A percentile compares a stretch with the other conserved stretches of the same genome.
Conservation (phyloP, 2,113 vertebrate species). For the Oncorhynchus keta region DNA sequence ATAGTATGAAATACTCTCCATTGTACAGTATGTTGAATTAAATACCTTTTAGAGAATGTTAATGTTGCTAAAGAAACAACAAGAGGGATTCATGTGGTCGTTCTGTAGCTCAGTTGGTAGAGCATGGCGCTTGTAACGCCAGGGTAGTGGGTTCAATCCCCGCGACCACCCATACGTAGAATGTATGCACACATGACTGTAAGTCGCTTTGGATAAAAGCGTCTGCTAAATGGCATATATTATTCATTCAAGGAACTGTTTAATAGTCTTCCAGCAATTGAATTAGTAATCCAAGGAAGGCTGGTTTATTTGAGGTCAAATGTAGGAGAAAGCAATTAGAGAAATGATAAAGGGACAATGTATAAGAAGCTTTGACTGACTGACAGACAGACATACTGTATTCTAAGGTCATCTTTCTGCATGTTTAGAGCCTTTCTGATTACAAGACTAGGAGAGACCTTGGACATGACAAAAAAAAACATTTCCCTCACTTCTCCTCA, state of each 20-base stretch:
- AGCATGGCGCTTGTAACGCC: too few relatives aligned
- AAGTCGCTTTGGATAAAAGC: too few relatives aligned
- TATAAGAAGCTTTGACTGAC: neutral
- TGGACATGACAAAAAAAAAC: neutral
- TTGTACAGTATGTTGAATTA: too few relatives aligned
- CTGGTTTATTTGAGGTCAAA: neutral
- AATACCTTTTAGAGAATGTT: neutral
- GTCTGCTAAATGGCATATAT: too few relatives aligned
- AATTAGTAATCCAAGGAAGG: conserved; percentile 8
- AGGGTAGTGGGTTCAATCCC: too few relatives aligned
- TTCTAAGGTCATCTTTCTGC: neutral
- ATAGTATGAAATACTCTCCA: too few relatives aligned
- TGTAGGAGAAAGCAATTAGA: neutral
- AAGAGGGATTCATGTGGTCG: neutral
- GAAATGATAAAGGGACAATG: neutral
- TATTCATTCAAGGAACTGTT: too few relatives aligned
- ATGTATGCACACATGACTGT: too few relatives aligned
- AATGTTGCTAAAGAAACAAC: neutral
- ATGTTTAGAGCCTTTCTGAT: neutral
- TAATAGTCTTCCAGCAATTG: neutral
- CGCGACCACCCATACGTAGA: too few relatives aligned
- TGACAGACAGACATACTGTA: neutral
- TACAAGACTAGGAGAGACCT: neutral
- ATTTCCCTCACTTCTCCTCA: neutral
- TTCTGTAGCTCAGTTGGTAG: too few relatives aligned